These are phyloP conservation scores for Euglossa dilemma DNA, from an alignment of 1,140 invertebrate species.

Conservation along the genomic window DNA sequence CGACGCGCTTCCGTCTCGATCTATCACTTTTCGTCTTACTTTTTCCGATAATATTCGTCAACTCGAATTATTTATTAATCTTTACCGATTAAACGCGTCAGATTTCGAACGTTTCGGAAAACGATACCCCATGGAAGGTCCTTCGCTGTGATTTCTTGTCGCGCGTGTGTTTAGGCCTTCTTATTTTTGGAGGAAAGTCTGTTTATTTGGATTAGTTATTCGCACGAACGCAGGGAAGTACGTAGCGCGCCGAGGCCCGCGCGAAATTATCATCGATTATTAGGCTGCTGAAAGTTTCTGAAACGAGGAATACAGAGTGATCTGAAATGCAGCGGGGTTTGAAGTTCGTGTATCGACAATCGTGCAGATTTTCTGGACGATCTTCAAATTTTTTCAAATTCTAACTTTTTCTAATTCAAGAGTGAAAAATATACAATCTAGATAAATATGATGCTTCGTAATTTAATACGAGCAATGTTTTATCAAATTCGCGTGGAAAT, in stretches of 20 bases:
- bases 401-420: neutral
- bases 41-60: neutral
- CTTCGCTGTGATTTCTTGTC: constrained; percentile 9
- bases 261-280: constrained; percentile 28
- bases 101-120: neutral
- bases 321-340: neutral
- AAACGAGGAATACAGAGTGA: neutral
- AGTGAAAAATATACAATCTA: neutral
- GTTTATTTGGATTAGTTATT: constrained; percentile 71
- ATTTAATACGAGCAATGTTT: neutral
- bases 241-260: neutral
- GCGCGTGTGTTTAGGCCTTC: neutral
- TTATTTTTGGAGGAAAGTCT: constrained; percentile 62
- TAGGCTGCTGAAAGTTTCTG: neutral
- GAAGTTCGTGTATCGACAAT: neutral
- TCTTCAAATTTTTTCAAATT: neutral
- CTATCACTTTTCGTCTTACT: neutral
- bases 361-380: neutral
- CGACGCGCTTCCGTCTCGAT: neutral
- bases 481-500: neutral
- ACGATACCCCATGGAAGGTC: too few relatives aligned
- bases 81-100: too few relatives aligned
- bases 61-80: neutral
- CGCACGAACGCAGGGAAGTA: constrained; percentile 60
- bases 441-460: neutral